phyloP scores from a whole-genome alignment of 2,113 vertebrate species.

The Ciconia maguari region DNA sequence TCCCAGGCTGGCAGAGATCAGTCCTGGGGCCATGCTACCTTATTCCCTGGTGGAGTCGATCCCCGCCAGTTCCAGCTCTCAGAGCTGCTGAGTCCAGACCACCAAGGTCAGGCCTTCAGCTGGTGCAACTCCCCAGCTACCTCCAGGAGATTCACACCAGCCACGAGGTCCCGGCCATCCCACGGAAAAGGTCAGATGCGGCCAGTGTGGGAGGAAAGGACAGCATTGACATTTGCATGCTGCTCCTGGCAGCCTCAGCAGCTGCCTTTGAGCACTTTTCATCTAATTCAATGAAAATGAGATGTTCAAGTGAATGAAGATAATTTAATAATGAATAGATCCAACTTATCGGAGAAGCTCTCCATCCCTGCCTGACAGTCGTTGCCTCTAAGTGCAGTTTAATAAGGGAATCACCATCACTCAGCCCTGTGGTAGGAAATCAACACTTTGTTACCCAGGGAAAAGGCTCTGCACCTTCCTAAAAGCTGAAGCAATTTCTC shows the following conservation, averaged over 20 bases:
- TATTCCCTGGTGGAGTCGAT: neutral
- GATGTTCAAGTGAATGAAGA: slow-evolving; percentile 61
- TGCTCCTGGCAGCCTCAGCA: slow-evolving; percentile 44
- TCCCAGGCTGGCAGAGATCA: neutral
- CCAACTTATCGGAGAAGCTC: slow-evolving; percentile 66
- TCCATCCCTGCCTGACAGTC: slow-evolving; percentile 55
- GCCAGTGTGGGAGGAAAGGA: neutral
- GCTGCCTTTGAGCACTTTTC: slow-evolving; percentile 46
- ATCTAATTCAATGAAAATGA: slow-evolving; percentile 59
- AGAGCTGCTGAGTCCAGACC: neutral
- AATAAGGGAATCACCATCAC: slow-evolving; percentile 59
- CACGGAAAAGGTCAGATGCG: neutral
- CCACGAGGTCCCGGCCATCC: accelerated
- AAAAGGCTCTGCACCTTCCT: neutral
- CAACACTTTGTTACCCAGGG: slow-evolving; percentile 11
- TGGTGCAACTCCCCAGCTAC: neutral
- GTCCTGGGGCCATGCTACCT: neutral
- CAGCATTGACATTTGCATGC: neutral
- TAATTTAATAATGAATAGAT: slow-evolving; percentile 73
- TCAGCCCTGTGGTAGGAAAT: slow-evolving; percentile 41
- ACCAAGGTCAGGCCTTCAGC: neutral
- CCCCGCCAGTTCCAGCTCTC: neutral
- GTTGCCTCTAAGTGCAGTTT: slow-evolving; percentile 69
- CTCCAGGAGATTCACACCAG: neutral
- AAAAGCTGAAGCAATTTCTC: slow-evolving; percentile 36